Evolutionary conservation across 2,888 invertebrate species (phyloP).

Genomic region (Eupithecia subfuscata): DNA sequence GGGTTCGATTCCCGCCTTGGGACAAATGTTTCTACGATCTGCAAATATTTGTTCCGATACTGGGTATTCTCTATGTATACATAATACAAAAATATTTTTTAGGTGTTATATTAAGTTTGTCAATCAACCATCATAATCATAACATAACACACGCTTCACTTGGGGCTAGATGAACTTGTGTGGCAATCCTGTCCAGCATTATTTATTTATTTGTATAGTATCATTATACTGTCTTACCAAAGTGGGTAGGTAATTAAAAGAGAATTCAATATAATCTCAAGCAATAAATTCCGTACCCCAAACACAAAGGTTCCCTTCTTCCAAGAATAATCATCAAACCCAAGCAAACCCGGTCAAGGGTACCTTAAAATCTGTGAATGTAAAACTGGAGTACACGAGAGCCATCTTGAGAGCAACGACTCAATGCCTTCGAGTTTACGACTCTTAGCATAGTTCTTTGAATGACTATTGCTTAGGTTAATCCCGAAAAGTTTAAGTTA

Average conservation of each 20-base stretch:
- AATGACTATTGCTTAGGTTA: constrained; percentile 16
- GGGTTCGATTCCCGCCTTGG: background rate
- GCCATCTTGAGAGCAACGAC: constrained; percentile 16
- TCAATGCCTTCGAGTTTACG: constrained; percentile 15
- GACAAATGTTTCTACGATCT: background rate
- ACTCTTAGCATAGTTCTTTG: constrained; percentile 20
- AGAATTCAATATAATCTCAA: background rate
- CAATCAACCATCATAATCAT: no score
- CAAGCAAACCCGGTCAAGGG: constrained; percentile 17
- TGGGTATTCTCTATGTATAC: no score
- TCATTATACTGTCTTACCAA: background rate
- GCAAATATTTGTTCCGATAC: no score
- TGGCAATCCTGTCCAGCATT: no score
- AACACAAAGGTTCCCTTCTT: constrained; percentile 4
- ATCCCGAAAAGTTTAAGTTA: no score
- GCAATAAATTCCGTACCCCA: background rate
- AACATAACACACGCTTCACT: no score
- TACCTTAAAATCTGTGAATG: constrained; percentile 20
- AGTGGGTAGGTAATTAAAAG: background rate
- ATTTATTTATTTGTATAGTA: background rate
- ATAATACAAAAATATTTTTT: no score
- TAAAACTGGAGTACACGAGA: constrained; percentile 21
- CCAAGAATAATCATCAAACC: constrained; percentile 5
- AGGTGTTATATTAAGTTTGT: no score
- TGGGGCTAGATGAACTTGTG: no score